phyloP scores from a whole-genome alignment of 2,113 vertebrate species.

The Empidonax alnorum region DNA sequence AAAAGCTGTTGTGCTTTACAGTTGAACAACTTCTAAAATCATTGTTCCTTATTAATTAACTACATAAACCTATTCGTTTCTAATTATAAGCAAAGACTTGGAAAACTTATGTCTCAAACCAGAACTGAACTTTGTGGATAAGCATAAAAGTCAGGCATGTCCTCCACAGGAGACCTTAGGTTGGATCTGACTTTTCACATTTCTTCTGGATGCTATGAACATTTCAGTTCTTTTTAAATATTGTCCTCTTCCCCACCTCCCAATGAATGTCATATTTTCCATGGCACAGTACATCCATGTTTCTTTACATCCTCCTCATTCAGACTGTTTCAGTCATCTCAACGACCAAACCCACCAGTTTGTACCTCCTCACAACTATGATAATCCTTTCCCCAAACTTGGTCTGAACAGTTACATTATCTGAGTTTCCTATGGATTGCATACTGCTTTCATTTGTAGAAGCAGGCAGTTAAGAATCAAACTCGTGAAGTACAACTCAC shows the following conservation, averaged over 20 bases:
- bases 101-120: background rate
- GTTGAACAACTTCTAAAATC: background rate
- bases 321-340: background rate
- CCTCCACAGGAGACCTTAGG: background rate
- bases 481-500: background rate
- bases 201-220: background rate
- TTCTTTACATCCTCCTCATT: background rate
- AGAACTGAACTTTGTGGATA: background rate
- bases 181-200: background rate
- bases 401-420: background rate
- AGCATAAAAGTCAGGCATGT: background rate
- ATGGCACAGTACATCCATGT: background rate
- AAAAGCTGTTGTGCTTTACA: background rate
- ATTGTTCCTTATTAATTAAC: background rate
- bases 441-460: background rate
- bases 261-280: background rate
- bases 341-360: rapidly evolving
- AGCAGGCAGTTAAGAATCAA: background rate
- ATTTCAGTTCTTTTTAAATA: background rate
- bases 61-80: background rate
- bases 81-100: background rate
- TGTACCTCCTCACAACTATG: background rate
- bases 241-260: background rate
- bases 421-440: background rate
- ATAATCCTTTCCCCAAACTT: background rate